Evolutionary conservation across 2,113 vertebrate genomes (phyloP).

Genomic region (Trinectes maculatus): DNA sequence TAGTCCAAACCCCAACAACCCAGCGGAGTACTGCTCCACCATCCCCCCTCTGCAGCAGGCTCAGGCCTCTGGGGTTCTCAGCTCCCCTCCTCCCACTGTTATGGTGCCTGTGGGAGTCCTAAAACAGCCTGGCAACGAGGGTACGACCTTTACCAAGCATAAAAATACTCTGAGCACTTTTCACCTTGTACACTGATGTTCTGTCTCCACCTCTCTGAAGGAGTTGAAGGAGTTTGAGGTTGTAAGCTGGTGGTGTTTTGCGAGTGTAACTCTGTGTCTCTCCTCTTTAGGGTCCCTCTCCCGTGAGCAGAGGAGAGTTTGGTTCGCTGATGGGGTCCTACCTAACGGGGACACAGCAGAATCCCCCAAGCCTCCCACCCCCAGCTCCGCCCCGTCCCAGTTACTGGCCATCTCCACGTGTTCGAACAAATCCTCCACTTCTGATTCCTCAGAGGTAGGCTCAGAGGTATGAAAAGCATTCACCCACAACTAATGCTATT

Average conservation of each 20-base stretch:
- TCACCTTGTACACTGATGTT: constrained; percentile 1
- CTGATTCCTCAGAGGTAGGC: constrained; percentile 86
- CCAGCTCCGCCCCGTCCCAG: constrained; percentile 84
- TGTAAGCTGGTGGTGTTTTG: no score
- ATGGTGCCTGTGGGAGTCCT: constrained; percentile 99
- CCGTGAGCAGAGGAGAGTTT: constrained; percentile 95
- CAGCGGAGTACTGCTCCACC: constrained; percentile 98
- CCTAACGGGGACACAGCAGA: constrained; percentile 94
- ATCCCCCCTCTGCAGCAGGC: constrained; percentile 98
- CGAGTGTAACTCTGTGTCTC: neutral
- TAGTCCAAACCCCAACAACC: constrained; percentile 98
- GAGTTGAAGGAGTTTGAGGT: no score
- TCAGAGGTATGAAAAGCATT: neutral
- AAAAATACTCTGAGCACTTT: constrained; percentile 11
- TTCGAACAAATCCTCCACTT: constrained; percentile 85
- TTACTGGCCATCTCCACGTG: constrained; percentile 76
- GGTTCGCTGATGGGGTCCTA: constrained; percentile 96
- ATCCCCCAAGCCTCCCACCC: constrained; percentile 86
- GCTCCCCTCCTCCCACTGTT: constrained; percentile 97
- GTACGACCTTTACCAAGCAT: constrained; percentile 64
- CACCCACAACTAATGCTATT: constrained; percentile 34
- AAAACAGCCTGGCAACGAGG: constrained; percentile 93
- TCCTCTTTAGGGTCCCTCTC: constrained; percentile 76
- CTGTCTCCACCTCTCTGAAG: neutral
- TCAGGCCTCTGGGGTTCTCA: constrained; percentile 94